Evolutionary conservation across 2,113 vertebrate species (phyloP).

Genomic region (Callospermophilus lateralis): DNA sequence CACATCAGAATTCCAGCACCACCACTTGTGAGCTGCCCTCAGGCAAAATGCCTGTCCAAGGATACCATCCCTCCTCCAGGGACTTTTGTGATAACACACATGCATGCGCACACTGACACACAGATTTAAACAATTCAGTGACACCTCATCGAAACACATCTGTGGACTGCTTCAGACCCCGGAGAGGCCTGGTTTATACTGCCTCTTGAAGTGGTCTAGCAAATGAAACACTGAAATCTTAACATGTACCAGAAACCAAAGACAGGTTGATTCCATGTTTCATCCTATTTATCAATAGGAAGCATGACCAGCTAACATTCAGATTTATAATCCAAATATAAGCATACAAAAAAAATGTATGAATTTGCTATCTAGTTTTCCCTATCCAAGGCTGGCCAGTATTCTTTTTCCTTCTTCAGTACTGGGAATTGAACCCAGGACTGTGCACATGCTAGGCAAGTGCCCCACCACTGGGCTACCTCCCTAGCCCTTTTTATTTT

Average conservation of each 20-base stretch:
- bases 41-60: background rate
- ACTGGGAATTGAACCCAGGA: too few species aligned
- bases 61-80: background rate
- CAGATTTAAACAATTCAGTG: background rate
- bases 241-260: background rate
- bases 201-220: background rate
- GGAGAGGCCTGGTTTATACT: background rate
- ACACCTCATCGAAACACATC: background rate
- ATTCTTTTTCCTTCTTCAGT: background rate
- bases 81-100: background rate
- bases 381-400: background rate
- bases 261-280: background rate
- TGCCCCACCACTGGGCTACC: too few species aligned
- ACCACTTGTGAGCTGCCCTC: background rate
- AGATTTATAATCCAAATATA: background rate
- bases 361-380: background rate
- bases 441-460: too few species aligned
- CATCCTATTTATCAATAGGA: background rate
- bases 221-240: background rate
- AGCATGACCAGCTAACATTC: background rate
- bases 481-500: too few species aligned
- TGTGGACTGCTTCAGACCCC: background rate
- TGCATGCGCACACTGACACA: rapidly evolving
- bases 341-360: background rate
- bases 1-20: background rate